Evolutionary conservation across 2,888 invertebrate species (phyloP).

Genomic region (Celastrina argiolus): DNA sequence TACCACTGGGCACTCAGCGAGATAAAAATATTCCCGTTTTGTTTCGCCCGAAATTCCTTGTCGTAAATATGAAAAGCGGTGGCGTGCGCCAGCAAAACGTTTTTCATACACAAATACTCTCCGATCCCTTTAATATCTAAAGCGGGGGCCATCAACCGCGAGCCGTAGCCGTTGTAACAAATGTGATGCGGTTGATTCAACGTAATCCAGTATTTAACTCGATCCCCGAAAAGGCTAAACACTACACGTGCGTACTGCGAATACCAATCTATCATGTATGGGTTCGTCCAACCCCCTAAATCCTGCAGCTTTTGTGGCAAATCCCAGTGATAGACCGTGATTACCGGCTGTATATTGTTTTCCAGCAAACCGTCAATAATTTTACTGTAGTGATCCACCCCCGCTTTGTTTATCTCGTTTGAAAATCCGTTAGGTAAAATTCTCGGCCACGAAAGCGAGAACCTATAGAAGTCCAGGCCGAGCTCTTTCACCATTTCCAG

Average conservation of each 20-base stretch:
- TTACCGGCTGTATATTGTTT: constrained; percentile 75
- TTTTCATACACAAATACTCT: constrained; percentile 65
- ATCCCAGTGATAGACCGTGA: constrained; percentile 68
- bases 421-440: constrained; percentile 74
- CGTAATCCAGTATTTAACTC: constrained; percentile 74
- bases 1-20: constrained; percentile 74
- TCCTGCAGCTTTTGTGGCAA: constrained; percentile 45
- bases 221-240: constrained; percentile 57
- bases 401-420: constrained; percentile 64
- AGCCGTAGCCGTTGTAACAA: constrained; percentile 58
- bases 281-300: constrained; percentile 66
- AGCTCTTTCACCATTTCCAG: constrained; percentile 52
- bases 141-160: constrained; percentile 40
- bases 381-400: constrained; percentile 39
- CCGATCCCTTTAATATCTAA: constrained; percentile 53
- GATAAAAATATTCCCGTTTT: constrained; percentile 54
- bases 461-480: constrained; percentile 62
- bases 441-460: constrained; percentile 79
- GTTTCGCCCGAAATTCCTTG: constrained; percentile 43
- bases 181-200: constrained; percentile 69
- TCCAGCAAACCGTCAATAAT: constrained; percentile 70
- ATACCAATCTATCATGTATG: constrained; percentile 55
- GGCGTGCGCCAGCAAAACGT: constrained; percentile 73
- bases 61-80: constrained; percentile 52
- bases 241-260: constrained; percentile 53